Percentiles rank a stretch among this genome's conserved stretches.
These are phyloP conservation scores for Slavum lentiscoides DNA, from an alignment of 2,888 invertebrate species.

Conservation along the genomic window DNA sequence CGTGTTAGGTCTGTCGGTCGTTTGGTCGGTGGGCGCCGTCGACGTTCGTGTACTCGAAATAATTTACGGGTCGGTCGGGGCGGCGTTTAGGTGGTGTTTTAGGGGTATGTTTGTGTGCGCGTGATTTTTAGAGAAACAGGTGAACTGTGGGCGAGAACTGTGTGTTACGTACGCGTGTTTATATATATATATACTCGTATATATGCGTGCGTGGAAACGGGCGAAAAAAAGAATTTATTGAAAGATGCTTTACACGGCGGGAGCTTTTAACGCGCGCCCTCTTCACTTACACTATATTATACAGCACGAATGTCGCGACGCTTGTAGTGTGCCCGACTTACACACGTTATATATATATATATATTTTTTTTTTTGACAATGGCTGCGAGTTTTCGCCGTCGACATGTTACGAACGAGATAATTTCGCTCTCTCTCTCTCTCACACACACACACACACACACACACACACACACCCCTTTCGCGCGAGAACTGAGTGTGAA, in stretches of 20 bases:
- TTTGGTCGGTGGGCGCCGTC: background rate
- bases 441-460: background rate
- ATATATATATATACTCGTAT: background rate
- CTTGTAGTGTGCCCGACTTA: background rate
- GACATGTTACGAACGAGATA: constrained; percentile 31
- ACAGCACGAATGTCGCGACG: background rate
- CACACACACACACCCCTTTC: background rate
- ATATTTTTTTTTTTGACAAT: constrained; percentile 15
- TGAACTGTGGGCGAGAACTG: background rate
- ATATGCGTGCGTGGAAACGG: background rate
- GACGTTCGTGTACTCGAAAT: constrained; percentile 32
- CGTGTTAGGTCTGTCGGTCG: too few relatives aligned
- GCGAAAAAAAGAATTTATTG: constrained; percentile 25
- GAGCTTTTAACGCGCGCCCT: constrained; percentile 10
- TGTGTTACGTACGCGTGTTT: background rate
- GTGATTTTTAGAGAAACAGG: background rate
- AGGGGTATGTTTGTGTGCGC: too few relatives aligned
- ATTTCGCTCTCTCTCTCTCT: constrained; percentile 1
- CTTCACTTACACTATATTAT: background rate
- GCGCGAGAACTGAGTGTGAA: background rate
- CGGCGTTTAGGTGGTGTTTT: too few relatives aligned
- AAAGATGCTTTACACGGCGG: background rate
- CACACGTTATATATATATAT: constrained; percentile 5
- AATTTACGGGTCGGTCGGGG: constrained; percentile 25
- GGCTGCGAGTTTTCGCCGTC: constrained; percentile 2